Evolutionary conservation across 2,113 vertebrate genomes (phyloP).

Genomic region (Saccopteryx leptura): DNA sequence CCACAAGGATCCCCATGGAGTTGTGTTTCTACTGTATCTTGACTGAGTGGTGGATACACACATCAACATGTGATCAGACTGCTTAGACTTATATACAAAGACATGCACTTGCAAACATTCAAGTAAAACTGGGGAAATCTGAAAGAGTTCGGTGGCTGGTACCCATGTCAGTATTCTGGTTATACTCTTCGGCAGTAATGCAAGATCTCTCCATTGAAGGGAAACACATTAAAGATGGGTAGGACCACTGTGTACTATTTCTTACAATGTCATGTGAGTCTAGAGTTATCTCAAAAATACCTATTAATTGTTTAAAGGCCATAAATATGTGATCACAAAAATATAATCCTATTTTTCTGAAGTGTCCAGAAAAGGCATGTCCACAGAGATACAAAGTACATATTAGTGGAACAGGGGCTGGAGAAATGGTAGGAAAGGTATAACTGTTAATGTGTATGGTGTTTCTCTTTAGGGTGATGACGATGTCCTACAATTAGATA

Average conservation of each 20-base stretch:
- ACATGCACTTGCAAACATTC: neutral
- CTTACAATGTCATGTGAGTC: neutral
- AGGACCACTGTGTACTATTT: neutral
- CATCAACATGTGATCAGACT: neutral
- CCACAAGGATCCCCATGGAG: neutral
- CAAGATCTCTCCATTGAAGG: too few species aligned
- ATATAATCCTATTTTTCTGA: neutral
- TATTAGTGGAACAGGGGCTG: neutral
- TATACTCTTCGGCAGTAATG: neutral
- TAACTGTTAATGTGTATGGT: fast-evolving
- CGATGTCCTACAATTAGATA: neutral
- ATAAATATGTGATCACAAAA: neutral
- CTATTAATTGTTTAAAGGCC: neutral
- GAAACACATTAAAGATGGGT: neutral
- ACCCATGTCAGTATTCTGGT: neutral
- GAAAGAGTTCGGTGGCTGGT: neutral
- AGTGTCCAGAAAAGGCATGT: neutral
- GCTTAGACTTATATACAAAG: neutral
- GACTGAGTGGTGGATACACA: neutral
- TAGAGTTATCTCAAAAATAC: neutral
- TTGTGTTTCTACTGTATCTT: neutral
- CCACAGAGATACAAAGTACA: neutral
- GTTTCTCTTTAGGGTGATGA: neutral
- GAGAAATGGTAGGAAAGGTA: neutral
- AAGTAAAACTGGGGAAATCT: neutral